Percentiles rank a stretch among this genome's conserved stretches.
Evolutionary conservation across 2,888 invertebrate genomes (phyloP).

Genomic region (Steinernema carpocapsae): DNA sequence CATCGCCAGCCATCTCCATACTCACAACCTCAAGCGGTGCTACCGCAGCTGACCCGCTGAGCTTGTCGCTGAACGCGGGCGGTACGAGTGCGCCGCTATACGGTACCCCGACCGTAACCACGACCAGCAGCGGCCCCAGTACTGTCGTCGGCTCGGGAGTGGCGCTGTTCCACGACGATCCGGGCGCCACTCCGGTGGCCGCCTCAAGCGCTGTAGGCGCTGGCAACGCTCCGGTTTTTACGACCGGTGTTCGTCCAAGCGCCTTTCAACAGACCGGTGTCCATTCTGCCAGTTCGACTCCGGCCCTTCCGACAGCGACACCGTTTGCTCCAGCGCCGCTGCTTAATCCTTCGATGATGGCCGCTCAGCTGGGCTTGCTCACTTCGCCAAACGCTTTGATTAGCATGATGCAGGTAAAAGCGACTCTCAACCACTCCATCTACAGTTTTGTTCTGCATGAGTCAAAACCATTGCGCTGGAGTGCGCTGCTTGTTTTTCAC

Average conservation of each 20-base stretch:
- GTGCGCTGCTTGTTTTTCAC: background rate
- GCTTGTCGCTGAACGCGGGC: conserved; percentile 32
- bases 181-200: conserved; percentile 27
- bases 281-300: conserved; percentile 30
- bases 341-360: conserved; percentile 72
- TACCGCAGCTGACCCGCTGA: conserved; percentile 24
- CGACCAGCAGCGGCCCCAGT: conserved; percentile 2
- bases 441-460: background rate
- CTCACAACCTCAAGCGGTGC: conserved; percentile 22
- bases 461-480: background rate
- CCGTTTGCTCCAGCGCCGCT: conserved; percentile 15
- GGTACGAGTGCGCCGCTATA: conserved; percentile 8
- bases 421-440: too few relatives aligned
- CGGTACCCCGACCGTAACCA: conserved; percentile 30
- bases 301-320: conserved; percentile 14
- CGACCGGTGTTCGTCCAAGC: conserved; percentile 30
- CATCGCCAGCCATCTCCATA: conserved; percentile 33
- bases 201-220: conserved; percentile 33
- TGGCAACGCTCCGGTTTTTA: conserved; percentile 34
- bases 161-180: conserved; percentile 24
- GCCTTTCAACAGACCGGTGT: conserved; percentile 35
- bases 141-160: conserved; percentile 20
- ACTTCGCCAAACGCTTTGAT: conserved; percentile 48
- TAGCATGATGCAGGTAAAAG: conserved; percentile 60
- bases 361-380: conserved; percentile 56